Evolutionary conservation across 2,888 invertebrate species (phyloP).

Genomic region (Geotrupes spiniger): DNA sequence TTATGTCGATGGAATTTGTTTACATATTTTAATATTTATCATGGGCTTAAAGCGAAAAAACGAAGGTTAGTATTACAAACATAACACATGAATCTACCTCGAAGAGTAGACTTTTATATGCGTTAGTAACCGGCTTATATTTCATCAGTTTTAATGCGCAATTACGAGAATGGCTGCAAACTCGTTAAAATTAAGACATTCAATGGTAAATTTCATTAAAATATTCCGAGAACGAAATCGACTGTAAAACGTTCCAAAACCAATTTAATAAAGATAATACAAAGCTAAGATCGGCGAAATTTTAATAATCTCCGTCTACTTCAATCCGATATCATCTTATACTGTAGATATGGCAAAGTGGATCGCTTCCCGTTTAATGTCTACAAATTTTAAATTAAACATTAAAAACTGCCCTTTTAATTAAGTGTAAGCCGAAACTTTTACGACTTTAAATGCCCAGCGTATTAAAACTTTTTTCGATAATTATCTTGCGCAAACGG

Average conservation of each 20-base stretch:
- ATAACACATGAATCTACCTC: no score
- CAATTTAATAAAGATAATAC: slow-evolving; percentile 35
- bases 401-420: slow-evolving; percentile 27
- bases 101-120: no score
- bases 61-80: no score
- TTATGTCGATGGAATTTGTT: no score
- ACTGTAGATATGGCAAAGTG: background rate
- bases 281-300: slow-evolving; percentile 34
- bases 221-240: slow-evolving; percentile 26
- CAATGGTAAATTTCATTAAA: slow-evolving; percentile 20
- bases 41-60: no score
- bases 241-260: slow-evolving; percentile 23
- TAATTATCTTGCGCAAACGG: no score
- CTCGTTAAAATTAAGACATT: slow-evolving; percentile 1
- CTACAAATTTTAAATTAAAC: slow-evolving; percentile 28
- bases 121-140: no score
- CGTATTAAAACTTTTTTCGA: no score
- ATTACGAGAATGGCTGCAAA: no score
- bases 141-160: no score
- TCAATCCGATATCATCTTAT: slow-evolving; percentile 29
- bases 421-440: slow-evolving; percentile 25
- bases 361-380: slow-evolving; percentile 18
- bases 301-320: slow-evolving; percentile 37
- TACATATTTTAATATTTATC: no score
- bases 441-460: background rate